These are phyloP conservation scores for Torymus aiolomorphi DNA, from an alignment of 2,888 invertebrate genomes.

Conservation along the genomic window DNA sequence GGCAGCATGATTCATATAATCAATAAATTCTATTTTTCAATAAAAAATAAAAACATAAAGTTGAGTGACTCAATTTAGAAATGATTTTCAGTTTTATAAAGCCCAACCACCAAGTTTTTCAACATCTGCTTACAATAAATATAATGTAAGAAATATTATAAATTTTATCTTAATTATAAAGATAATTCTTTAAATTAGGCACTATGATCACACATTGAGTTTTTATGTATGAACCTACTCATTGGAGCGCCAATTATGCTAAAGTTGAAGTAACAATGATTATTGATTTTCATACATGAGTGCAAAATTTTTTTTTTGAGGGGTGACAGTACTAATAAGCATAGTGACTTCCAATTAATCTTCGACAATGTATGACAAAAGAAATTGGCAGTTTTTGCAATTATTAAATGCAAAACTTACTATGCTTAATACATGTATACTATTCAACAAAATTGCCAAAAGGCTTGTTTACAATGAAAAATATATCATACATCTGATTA, in stretches of 20 bases:
- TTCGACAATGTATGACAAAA: neutral
- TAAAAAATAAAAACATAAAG: slow-evolving; percentile 1
- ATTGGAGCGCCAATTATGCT: too few relatives aligned
- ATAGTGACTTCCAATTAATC: too few relatives aligned
- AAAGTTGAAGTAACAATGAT: too few relatives aligned
- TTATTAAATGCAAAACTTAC: neutral
- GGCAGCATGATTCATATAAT: slow-evolving; percentile 58
- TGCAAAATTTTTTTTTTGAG: too few relatives aligned
- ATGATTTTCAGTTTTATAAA: slow-evolving; percentile 42
- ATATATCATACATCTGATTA: neutral
- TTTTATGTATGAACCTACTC: too few relatives aligned
- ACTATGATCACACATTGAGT: slow-evolving; percentile 21
- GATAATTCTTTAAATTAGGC: slow-evolving; percentile 20
- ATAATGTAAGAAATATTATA: slow-evolving; percentile 29
- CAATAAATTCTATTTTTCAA: slow-evolving; percentile 33
- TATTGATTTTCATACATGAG: too few relatives aligned
- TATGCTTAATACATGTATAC: too few relatives aligned
- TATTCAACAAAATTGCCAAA: neutral
- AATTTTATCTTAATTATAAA: slow-evolving; percentile 20
- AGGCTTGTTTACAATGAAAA: neutral
- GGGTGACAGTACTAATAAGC: too few relatives aligned
- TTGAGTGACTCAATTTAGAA: slow-evolving; percentile 8
- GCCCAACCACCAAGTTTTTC: slow-evolving; percentile 48
- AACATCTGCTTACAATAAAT: slow-evolving; percentile 22
- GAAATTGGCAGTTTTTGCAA: slow-evolving; percentile 13